Evolutionary conservation across 2,888 invertebrate species (phyloP), one percentile per base, ranked within the genome.

Genomic region (Pollenia labialis): DNA sequence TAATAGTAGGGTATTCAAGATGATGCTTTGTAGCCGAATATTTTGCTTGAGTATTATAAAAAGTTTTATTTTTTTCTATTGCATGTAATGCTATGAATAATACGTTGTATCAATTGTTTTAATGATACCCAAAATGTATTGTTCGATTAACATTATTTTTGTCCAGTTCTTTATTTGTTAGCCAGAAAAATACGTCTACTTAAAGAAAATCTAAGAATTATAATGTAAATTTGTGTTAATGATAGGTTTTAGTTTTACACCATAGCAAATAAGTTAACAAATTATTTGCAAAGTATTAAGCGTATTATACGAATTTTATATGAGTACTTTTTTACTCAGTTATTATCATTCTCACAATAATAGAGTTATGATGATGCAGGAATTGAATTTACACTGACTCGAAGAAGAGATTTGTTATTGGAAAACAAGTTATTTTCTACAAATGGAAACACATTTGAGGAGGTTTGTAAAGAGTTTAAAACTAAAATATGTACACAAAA

Each of bases 171-270:
- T 16, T 74, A 10, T 2, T 69, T 50, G 46, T 54, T n/a, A n/a
- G 68, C 69, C 68, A 69, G 80, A 62, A 80, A 72, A 79, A 72
- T 69, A 74, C 75, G 68, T 69, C 72, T 74, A 68, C 68, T 52
- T 1, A 84, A 18, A 79, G 60, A 68, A 8, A 46, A 60, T 71
- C 14, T n/a, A 52, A 68, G 48, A 56, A 40, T 54, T 66, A 18
- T 56, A 48, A 46, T 81, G 42, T 46, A 64, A 58, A 66, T 52
- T 66, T 50, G 44, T 44, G n/a, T 50, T 64, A 54, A 50, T 58
- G 6, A 58, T 50, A 66, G 66, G 46, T 64, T 68, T 75, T 23
- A 54, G 50, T 50, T 68, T 68, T 52, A 52, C 66, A 12, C 16
- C 11, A 52, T 12, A 12, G 6, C 40, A 11, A n/a, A 23, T 44